Evolutionary conservation across 2,113 vertebrate species (phyloP), one percentile per base, ranked within the genome.

Genomic region (Chloropsis hardwickii): DNA sequence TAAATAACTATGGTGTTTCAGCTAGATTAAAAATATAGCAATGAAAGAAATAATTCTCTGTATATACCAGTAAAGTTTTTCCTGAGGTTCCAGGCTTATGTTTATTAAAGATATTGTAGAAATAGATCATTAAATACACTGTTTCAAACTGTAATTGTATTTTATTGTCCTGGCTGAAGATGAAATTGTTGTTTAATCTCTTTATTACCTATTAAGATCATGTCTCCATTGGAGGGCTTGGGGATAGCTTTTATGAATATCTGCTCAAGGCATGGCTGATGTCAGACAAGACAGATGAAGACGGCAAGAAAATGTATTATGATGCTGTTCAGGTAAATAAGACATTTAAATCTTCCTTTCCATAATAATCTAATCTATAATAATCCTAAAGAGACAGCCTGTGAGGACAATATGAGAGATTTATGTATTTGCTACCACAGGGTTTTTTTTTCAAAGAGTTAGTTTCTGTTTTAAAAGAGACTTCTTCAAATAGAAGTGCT

Each of bases 241-340:
- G 99, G 39, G 99, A 99, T 96, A 99, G 99, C 88, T 99, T 99
- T 98, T 99, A 99, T 96, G 99, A 99, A 94, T 99, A 99, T 97
- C 98, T 99, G 97, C 98, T 99, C 29, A 99, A 99, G 98, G 99
- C 99, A 81, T 99, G 99, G 99, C 96, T 99, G 92, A 99, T 99
- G 99, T 99, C 99, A 33, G 99, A 99, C 98, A 99, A 98, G 98
- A 98, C 97, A 44, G 99, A 99, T 96, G 98, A 99, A 94, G 99
- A 99, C 77, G 99, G 98, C 90, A 99, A 98, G 97, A 99, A 98
- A 97, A 99, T 99, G 98, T 99, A 99, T 98, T 99, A 99, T 42
- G 98, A 99, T 60, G 98, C 99, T 86, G 97, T 99, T 96, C 98
- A 99, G 99, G 99, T 99, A 98, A 98, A 94, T 83, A 60, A 88